These are phyloP conservation scores for Jacana jacana DNA, from an alignment of 2,113 vertebrate species.

Conservation along the genomic window DNA sequence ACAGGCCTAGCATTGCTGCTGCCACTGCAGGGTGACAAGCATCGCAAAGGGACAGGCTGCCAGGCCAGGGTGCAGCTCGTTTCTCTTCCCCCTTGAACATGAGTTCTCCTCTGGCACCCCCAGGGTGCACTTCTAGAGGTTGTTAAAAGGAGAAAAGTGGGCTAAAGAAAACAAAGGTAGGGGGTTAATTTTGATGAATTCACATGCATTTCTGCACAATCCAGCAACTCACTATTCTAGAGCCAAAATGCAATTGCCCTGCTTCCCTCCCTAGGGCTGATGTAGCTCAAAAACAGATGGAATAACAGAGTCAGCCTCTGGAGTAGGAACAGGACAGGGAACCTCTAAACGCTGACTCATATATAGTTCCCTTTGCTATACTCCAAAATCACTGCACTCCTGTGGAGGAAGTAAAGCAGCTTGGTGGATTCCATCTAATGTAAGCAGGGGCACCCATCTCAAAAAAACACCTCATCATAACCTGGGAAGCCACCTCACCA, in stretches of 20 bases:
- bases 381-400: background rate
- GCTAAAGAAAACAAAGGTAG: background rate
- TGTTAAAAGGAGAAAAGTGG: background rate
- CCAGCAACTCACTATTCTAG: background rate
- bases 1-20: slow-evolving; percentile 28
- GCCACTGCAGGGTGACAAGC: background rate
- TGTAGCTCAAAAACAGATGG: background rate
- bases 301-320: background rate
- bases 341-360: background rate
- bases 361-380: background rate
- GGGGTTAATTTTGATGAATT: background rate
- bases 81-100: background rate
- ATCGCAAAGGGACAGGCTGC: background rate
- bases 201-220: background rate
- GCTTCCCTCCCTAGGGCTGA: background rate
- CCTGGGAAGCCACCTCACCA: background rate
- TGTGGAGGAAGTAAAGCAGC: background rate
- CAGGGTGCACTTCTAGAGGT: background rate
- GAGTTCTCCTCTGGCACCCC: background rate
- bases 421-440: background rate
- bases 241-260: background rate
- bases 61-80: background rate
- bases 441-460: background rate
- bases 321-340: background rate
- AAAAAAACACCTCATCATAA: background rate